Evolutionary conservation across 2,113 vertebrate genomes (phyloP).

Genomic region (Nematolebias whitei): DNA sequence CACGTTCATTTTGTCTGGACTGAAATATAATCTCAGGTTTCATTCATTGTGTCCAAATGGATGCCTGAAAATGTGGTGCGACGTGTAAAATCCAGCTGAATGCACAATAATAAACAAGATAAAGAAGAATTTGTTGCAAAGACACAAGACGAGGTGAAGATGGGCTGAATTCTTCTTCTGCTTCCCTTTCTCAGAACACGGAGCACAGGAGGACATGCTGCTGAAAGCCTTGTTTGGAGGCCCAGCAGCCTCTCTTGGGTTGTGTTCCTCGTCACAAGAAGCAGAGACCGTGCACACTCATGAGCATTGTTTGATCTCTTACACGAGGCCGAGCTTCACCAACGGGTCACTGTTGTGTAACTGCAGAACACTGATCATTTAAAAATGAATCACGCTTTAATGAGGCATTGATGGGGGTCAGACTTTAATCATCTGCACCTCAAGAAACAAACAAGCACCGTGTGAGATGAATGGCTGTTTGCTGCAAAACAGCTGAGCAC

Average conservation of each 20-base stretch:
- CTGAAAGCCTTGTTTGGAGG: constrained; percentile 45
- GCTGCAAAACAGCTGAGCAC: constrained; percentile 15
- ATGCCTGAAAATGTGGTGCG: constrained; percentile 63
- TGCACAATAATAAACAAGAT: constrained; percentile 64
- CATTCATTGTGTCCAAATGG: constrained; percentile 46
- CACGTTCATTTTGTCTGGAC: constrained; percentile 44
- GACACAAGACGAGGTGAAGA: constrained; percentile 55
- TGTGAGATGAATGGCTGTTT: constrained; percentile 34
- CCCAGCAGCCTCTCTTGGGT: constrained; percentile 60
- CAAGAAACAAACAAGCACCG: constrained; percentile 26
- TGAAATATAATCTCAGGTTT: constrained; percentile 52
- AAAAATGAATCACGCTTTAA: constrained; percentile 50
- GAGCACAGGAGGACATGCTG: constrained; percentile 21
- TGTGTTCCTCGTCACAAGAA: constrained; percentile 47
- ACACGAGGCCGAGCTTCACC: constrained; percentile 36
- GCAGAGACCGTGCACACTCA: constrained; percentile 31
- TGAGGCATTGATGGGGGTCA: constrained; percentile 41
- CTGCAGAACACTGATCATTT: constrained; percentile 33
- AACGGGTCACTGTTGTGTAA: constrained; percentile 40
- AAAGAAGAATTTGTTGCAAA: constrained; percentile 51
- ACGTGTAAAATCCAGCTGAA: constrained; percentile 41
- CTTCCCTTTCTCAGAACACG: constrained; percentile 14
- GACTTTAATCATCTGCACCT: constrained; percentile 49
- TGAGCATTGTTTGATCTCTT: constrained; percentile 41
- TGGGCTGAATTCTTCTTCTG: constrained; percentile 26